A percentile compares a stretch with the other conserved stretches of the same genome.
Evolutionary conservation across 2,797 vertebrate genomes (phyloP).

Genomic region (Neoniphon sammara): DNA sequence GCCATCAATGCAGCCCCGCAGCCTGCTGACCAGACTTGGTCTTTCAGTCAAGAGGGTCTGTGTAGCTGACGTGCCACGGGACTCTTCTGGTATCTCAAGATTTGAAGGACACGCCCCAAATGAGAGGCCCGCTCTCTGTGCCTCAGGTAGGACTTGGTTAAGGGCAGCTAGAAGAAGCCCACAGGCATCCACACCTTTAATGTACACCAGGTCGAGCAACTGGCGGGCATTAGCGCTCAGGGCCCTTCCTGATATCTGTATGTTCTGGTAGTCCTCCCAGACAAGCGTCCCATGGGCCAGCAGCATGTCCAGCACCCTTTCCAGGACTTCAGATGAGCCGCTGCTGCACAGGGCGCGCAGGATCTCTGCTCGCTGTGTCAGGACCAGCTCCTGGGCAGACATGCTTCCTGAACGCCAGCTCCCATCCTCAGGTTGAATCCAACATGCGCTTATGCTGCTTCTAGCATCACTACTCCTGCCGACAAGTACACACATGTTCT

Average conservation of each 20-base stretch:
- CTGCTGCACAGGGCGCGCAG: slow-evolving; percentile 81
- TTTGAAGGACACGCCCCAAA: slow-evolving; percentile 41
- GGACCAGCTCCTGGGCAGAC: slow-evolving; percentile 80
- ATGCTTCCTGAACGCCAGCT: slow-evolving; percentile 64
- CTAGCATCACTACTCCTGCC: slow-evolving; percentile 9
- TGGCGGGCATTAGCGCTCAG: slow-evolving; percentile 78
- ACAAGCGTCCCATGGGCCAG: slow-evolving; percentile 81
- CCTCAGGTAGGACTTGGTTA: slow-evolving; percentile 73
- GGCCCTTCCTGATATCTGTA: slow-evolving; percentile 73
- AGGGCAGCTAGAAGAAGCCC: slow-evolving; percentile 76
- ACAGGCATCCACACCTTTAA: slow-evolving; percentile 82
- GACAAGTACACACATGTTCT: not conserved
- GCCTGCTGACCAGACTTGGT: slow-evolving; percentile 78
- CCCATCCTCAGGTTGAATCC: slow-evolving; percentile 35
- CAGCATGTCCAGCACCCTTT: slow-evolving; percentile 85
- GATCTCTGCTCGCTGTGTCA: slow-evolving; percentile 82
- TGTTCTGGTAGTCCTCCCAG: slow-evolving; percentile 87
- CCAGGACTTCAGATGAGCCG: slow-evolving; percentile 83
- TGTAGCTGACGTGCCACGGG: slow-evolving; percentile 36
- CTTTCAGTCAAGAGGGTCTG: slow-evolving; percentile 78
- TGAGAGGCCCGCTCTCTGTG: slow-evolving; percentile 50
- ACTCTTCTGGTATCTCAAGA: slow-evolving; percentile 24
- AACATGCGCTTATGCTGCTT: not conserved
- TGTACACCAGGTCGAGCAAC: slow-evolving; percentile 83
- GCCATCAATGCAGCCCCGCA: slow-evolving; percentile 77